Evolutionary conservation across 2,113 vertebrate species (phyloP).

Genomic region (Isurus oxyrinchus): DNA sequence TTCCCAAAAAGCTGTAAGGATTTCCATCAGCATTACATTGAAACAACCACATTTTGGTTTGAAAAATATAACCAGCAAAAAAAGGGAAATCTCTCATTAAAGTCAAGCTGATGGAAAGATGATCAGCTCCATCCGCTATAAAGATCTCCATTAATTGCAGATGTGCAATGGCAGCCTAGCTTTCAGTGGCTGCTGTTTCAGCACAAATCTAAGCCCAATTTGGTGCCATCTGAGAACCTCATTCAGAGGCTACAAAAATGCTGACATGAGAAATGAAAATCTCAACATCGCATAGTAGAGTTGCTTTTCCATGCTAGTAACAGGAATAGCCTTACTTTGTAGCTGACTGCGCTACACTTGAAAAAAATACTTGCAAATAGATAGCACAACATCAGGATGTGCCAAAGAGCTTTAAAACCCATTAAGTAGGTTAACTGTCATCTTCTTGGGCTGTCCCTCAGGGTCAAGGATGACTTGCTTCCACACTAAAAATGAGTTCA

Average conservation of each 20-base stretch:
- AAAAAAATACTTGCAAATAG: neutral
- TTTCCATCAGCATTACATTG: neutral
- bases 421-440: too few relatives aligned
- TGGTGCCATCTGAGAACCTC: neutral
- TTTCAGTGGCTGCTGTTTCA: neutral
- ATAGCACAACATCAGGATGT: neutral
- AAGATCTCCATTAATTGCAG: neutral
- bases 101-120: neutral
- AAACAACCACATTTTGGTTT: neutral
- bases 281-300: neutral
- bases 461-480: too few relatives aligned
- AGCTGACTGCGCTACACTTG: neutral
- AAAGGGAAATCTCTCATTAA: neutral
- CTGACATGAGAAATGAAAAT: neutral
- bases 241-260: neutral
- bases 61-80: neutral
- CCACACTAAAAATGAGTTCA: too few relatives aligned
- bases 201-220: neutral
- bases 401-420: neutral
- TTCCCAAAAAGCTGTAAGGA: neutral
- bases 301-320: neutral
- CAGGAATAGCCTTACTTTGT: neutral
- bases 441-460: too few relatives aligned
- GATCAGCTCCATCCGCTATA: neutral
- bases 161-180: neutral